Evolutionary conservation across 2,113 vertebrate genomes (phyloP).

Genomic region (Chloroceryle aenea): DNA sequence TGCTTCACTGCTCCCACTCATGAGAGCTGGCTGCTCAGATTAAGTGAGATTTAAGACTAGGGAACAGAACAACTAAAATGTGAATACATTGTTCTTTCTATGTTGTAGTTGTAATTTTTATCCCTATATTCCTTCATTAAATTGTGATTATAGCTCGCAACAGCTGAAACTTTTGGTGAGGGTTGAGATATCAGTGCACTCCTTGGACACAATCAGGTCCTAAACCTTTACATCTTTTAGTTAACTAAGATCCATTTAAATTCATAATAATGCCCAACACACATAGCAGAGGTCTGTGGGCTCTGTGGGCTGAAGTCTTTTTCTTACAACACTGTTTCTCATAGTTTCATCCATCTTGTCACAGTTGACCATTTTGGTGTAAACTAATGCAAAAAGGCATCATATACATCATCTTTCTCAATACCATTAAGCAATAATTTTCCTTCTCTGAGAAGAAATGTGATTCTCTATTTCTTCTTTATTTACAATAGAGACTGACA

Average conservation of each 20-base stretch:
- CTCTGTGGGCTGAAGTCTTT: background rate
- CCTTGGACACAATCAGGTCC: background rate
- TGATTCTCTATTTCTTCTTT: background rate
- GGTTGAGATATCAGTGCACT: background rate
- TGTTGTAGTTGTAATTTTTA: background rate
- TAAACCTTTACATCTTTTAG: background rate
- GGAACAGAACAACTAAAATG: background rate
- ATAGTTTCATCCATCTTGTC: background rate
- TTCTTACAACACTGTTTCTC: background rate
- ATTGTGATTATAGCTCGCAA: background rate
- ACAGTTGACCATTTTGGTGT: background rate
- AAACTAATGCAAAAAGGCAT: background rate
- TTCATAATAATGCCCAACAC: background rate
- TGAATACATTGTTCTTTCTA: background rate
- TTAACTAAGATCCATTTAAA: background rate
- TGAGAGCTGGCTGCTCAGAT: background rate
- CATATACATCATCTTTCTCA: background rate
- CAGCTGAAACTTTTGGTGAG: background rate
- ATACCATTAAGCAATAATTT: background rate
- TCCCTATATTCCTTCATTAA: background rate
- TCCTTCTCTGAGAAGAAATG: background rate
- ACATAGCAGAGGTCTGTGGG: background rate
- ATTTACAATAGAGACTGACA: background rate
- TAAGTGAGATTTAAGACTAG: background rate
- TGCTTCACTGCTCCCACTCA: background rate